phyloP scores from a whole-genome alignment of 1,140 invertebrate genomes.

The Heliconius himera region DNA sequence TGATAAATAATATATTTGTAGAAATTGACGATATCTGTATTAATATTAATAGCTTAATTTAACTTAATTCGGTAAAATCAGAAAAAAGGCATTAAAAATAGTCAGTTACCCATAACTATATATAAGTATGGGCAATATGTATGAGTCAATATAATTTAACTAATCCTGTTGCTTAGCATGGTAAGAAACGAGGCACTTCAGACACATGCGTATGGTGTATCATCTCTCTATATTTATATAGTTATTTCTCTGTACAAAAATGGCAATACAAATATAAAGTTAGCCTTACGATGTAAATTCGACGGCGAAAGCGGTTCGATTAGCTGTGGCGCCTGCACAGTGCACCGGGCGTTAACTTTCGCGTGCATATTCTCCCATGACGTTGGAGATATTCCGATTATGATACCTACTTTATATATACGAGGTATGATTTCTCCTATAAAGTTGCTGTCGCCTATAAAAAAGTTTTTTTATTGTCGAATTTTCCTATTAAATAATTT shows the following conservation, averaged over 20 bases:
- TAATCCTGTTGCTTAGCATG: not conserved
- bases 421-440: not conserved
- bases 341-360: slow-evolving; percentile 9
- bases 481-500: no score
- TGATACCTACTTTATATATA: not conserved
- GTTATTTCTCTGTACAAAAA: not conserved
- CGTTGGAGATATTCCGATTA: slow-evolving; percentile 11
- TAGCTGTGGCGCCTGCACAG: slow-evolving; percentile 1
- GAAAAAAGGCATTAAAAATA: no score
- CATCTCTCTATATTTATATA: not conserved
- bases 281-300: not conserved
- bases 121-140: not conserved
- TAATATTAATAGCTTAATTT: no score
- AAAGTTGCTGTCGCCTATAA: not conserved
- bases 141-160: not conserved
- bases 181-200: not conserved
- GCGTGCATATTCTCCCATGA: slow-evolving; percentile 5
- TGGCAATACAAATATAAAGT: not conserved
- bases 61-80: no score
- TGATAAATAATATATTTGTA: no score
- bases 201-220: not conserved
- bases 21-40: no score
- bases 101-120: not conserved
- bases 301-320: slow-evolving; percentile 12
- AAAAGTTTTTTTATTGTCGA: not conserved